Percentiles rank a stretch among this genome's conserved stretches.
These are phyloP conservation scores for Lasius platythorax DNA, from an alignment of 2,888 invertebrate species.

Conservation along the genomic window DNA sequence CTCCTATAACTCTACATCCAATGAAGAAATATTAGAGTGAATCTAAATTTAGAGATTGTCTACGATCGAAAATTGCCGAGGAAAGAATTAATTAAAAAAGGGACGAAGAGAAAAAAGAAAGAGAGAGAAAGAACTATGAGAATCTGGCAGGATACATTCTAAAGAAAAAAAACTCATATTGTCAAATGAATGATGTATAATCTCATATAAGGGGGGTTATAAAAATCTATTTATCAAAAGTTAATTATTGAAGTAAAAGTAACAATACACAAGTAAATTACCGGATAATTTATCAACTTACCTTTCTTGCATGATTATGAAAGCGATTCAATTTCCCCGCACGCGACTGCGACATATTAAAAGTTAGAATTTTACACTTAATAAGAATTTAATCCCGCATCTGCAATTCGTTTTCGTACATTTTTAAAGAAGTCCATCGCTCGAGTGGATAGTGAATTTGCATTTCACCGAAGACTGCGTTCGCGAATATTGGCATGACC, in stretches of 20 bases:
- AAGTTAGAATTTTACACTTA: slow-evolving; percentile 45
- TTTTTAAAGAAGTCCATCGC: slow-evolving; percentile 45
- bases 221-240: slow-evolving; percentile 14
- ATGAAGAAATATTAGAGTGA: background rate
- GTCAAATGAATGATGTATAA: slow-evolving; percentile 14
- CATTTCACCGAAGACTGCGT: slow-evolving; percentile 50
- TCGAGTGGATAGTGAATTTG: slow-evolving; percentile 53
- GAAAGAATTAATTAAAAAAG: slow-evolving; percentile 34
- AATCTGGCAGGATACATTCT: slow-evolving; percentile 15
- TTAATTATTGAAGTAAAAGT: slow-evolving; percentile 33
- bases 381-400: slow-evolving; percentile 47
- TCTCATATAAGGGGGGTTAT: background rate
- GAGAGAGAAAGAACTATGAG: background rate
- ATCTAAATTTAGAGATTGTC: slow-evolving; percentile 21
- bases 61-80: background rate
- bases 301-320: slow-evolving; percentile 6
- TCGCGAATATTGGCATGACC: slow-evolving; percentile 48
- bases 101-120: background rate
- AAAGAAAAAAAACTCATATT: background rate
- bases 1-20: background rate
- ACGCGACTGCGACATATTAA: slow-evolving; percentile 33
- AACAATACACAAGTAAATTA: slow-evolving; percentile 12
- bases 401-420: slow-evolving; percentile 47
- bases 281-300: slow-evolving; percentile 30
- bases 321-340: slow-evolving; percentile 37